Evolutionary conservation across 2,888 invertebrate species (phyloP).

Genomic region (Camptogramma bilineatum): DNA sequence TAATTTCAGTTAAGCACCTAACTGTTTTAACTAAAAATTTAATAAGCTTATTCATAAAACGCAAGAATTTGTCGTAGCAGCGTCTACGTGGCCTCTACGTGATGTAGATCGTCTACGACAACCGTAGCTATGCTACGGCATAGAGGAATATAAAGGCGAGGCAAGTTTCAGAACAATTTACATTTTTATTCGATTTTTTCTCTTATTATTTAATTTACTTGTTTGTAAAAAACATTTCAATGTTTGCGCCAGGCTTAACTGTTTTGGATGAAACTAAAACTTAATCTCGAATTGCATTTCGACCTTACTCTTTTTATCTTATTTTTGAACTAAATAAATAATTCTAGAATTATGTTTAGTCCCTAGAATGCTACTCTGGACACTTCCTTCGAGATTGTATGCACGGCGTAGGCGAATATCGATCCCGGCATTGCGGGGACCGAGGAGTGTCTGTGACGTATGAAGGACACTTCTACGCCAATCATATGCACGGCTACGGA

Average conservation of each 20-base stretch:
- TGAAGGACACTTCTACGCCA: slow-evolving; percentile 81
- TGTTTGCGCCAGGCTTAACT: too few species aligned
- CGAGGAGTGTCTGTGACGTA: slow-evolving; percentile 63
- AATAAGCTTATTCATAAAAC: too few species aligned
- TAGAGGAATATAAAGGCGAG: not conserved
- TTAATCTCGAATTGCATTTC: too few species aligned
- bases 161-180: too few species aligned
- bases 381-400: slow-evolving; percentile 72
- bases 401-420: slow-evolving; percentile 81
- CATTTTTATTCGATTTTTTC: too few species aligned
- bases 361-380: slow-evolving; percentile 76
- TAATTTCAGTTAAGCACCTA: too few species aligned
- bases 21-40: too few species aligned
- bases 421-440: slow-evolving; percentile 60
- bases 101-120: slow-evolving; percentile 1
- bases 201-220: too few species aligned
- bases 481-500: slow-evolving; percentile 84
- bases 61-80: not conserved
- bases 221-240: too few species aligned
- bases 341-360: slow-evolving; percentile 49
- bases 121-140: not conserved
- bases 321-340: too few species aligned
- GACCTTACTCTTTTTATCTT: too few species aligned
- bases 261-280: too few species aligned
- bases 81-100: not conserved